phyloP scores from a whole-genome alignment of 2,888 invertebrate species.

The Pyrrhia umbra region DNA sequence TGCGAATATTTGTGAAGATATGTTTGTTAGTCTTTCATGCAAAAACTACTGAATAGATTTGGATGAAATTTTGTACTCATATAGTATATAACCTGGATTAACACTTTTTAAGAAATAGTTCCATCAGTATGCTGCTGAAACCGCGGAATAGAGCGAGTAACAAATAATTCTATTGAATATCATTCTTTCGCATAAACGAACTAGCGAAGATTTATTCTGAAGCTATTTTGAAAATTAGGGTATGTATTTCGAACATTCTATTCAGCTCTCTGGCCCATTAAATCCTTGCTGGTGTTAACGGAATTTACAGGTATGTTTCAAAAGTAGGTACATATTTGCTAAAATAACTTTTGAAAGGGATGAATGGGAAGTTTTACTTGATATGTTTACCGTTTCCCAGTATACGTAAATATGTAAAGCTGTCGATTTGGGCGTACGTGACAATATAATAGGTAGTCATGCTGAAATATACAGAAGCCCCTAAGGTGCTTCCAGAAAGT shows the following conservation, averaged over 20 bases:
- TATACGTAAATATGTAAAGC: constrained; percentile 29
- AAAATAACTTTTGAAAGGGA: constrained; percentile 32
- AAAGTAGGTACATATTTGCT: constrained; percentile 25
- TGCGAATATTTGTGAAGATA: no score
- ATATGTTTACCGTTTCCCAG: constrained; percentile 23
- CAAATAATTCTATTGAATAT: no score
- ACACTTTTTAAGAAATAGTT: no score
- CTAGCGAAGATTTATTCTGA: neutral
- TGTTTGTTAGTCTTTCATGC: no score
- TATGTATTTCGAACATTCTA: neutral
- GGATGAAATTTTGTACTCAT: no score
- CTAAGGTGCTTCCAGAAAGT: constrained; percentile 13
- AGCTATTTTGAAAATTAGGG: constrained; percentile 6
- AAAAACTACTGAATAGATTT: no score
- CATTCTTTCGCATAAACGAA: neutral
- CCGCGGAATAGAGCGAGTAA: no score
- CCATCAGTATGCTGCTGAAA: no score
- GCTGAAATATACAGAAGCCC: constrained; percentile 24
- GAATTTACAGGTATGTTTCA: constrained; percentile 31
- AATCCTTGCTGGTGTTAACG: constrained; percentile 32
- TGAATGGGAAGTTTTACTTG: constrained; percentile 40
- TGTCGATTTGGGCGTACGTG: constrained; percentile 22
- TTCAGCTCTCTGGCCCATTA: neutral
- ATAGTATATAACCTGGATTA: no score
- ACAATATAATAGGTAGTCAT: constrained; percentile 13